Conservation (phyloP, 2,888 invertebrate species). For the Cerastis leucographa region DNA sequence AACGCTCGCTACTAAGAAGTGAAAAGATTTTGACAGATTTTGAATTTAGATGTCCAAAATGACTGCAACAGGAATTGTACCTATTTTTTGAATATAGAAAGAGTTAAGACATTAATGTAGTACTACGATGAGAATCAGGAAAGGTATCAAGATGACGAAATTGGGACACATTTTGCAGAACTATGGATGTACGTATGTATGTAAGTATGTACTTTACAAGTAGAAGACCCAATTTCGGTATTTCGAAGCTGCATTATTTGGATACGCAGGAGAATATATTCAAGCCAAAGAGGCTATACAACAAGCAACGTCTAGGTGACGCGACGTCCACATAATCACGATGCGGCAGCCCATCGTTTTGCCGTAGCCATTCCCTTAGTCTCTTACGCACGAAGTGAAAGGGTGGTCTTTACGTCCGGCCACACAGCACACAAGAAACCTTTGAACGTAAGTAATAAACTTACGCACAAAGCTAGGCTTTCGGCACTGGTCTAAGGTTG, state of each 20-base stretch:
- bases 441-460: slow-evolving; percentile 64
- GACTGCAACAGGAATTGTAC: background rate
- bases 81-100: background rate
- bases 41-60: background rate
- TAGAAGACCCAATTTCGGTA: background rate
- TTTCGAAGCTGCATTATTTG: slow-evolving; percentile 3
- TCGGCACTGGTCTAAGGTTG: slow-evolving; percentile 34
- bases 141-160: background rate
- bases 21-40: background rate
- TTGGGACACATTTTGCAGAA: background rate
- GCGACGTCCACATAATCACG: slow-evolving; percentile 26
- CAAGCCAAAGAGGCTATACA: slow-evolving; percentile 11
- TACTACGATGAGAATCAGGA: too few species aligned
- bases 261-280: slow-evolving; percentile 8
- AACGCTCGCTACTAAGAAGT: background rate
- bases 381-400: slow-evolving; percentile 51
- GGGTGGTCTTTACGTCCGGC: slow-evolving; percentile 46
- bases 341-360: slow-evolving; percentile 33
- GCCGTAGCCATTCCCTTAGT: slow-evolving; percentile 46
- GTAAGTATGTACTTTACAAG: too few species aligned
- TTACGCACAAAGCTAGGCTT: slow-evolving; percentile 61
- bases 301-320: background rate
- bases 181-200: too few species aligned
- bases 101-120: too few species aligned
- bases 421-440: slow-evolving; percentile 59